Evolutionary conservation across 2,797 vertebrate species (phyloP).

Genomic region (Enteromius thamalakanensis): DNA sequence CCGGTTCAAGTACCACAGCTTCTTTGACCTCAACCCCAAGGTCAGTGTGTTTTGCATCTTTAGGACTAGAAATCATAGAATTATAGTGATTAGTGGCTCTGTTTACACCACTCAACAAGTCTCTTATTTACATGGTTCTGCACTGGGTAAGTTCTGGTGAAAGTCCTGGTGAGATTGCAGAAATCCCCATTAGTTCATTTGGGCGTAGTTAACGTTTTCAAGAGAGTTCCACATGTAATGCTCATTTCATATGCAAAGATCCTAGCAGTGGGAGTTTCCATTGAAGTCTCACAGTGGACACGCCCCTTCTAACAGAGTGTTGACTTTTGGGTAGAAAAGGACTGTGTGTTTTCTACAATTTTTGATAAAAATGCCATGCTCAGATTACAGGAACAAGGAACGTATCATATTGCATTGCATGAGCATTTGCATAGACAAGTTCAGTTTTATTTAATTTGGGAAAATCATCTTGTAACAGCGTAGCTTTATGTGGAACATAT

Average conservation of each 20-base stretch:
- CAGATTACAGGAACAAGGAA: neutral
- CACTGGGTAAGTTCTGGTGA: neutral
- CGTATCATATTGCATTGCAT: neutral
- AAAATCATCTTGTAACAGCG: too few species aligned
- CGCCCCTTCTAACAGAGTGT: neutral
- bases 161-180: neutral
- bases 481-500: too few species aligned
- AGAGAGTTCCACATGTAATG: neutral
- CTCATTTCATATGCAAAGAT: neutral
- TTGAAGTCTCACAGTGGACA: neutral
- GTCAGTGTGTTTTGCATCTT: slow-evolving; percentile 66
- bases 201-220: neutral
- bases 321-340: neutral
- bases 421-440: too few species aligned
- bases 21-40: slow-evolving; percentile 99
- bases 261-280: neutral
- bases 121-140: neutral
- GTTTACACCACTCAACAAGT: neutral
- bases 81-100: neutral
- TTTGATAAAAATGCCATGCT: neutral
- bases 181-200: neutral
- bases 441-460: too few species aligned
- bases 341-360: neutral
- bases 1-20: slow-evolving; percentile 99
- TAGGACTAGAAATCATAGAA: neutral